Conservation (phyloP, 2,113 vertebrate species). For the Caranx melampygus region DNA sequence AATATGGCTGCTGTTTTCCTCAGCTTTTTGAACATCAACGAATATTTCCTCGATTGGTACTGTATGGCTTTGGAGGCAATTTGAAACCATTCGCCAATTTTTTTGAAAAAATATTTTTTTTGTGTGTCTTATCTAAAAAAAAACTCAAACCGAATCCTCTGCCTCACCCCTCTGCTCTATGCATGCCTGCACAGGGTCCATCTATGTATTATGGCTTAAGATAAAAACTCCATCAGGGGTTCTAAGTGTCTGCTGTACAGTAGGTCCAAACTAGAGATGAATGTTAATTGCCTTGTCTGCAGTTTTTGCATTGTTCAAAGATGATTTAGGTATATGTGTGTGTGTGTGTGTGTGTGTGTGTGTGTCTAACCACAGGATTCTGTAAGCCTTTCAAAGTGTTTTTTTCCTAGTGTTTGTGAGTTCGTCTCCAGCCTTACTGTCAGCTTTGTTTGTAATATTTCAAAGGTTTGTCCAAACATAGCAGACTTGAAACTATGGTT, state of each 20-base stretch:
- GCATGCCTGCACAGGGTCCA: constrained; percentile 50
- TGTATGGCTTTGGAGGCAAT: too few relatives aligned
- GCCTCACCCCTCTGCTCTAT: constrained; percentile 17
- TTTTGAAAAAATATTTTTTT: too few relatives aligned
- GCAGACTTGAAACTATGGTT: background rate
- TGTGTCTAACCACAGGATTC: background rate
- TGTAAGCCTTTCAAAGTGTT: background rate
- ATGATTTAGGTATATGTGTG: constrained; percentile 15
- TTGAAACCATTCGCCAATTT: too few relatives aligned
- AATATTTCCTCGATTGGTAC: too few relatives aligned
- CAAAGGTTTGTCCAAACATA: background rate
- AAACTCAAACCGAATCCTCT: constrained; percentile 10
- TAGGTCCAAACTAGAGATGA: constrained; percentile 37
- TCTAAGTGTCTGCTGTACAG: constrained; percentile 1
- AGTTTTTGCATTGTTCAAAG: constrained; percentile 37
- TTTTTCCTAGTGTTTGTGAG: background rate
- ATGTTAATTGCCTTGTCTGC: constrained; percentile 23
- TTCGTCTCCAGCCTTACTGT: background rate
- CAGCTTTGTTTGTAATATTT: too few relatives aligned
- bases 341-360: background rate
- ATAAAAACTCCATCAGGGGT: constrained; percentile 12
- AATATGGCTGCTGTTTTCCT: constrained; percentile 1
- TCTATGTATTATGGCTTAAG: constrained; percentile 29
- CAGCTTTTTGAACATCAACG: background rate
- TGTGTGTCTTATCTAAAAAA: too few relatives aligned